Evolutionary conservation across 2,113 vertebrate genomes (phyloP), one percentile per base, ranked within the genome.

Genomic region (Sciurus niger): DNA sequence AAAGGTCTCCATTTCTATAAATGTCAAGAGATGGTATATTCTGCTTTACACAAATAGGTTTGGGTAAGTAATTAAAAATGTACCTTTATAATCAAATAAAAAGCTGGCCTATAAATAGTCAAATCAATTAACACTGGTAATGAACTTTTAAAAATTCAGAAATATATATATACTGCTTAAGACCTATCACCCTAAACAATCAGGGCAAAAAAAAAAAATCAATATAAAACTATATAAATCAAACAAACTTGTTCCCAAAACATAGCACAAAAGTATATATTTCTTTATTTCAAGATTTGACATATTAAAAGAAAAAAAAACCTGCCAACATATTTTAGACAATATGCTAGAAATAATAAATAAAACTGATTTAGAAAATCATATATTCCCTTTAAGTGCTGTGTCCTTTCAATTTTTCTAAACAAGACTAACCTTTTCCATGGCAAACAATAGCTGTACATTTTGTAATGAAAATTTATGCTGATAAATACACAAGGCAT

Each of bases 401-500:
- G 17, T 95, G 84, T 87, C 98, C 91, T 97, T 93, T 90, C 80
- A 83, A 48, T 93, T 97, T 96, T 97, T 98, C 92, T 96, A 98
- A 97, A 98, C 92, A 48, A 97, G 72, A 96, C 96, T 85, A 91
- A 95, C 90, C n/a, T 98, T 97, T 98, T 93, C 95, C 97, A 98
- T 95, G 97, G 97, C 98, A 98, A 98, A 98, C 91, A 93, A 95
- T 3, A 97, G 72, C 97, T 98, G 89, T 94, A 98, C 93, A 95
- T 98, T 98, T 98, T 98, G 97, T 98, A 97, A 98, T 96, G 96
- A 95, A 98, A 98, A 98, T 77, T 79, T 25, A 97, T 95, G 95
- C 97, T 97, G 98, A 98, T 98, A 98, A 99, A 98, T 97, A 98
- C 91, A 98, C 94, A 97, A 97, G 98, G 98, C 98, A 98, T 98